A percentile compares a stretch with the other conserved stretches of the same genome.
Conservation (phyloP, 2,113 vertebrate genomes). For the Gambusia holbrooki region DNA sequence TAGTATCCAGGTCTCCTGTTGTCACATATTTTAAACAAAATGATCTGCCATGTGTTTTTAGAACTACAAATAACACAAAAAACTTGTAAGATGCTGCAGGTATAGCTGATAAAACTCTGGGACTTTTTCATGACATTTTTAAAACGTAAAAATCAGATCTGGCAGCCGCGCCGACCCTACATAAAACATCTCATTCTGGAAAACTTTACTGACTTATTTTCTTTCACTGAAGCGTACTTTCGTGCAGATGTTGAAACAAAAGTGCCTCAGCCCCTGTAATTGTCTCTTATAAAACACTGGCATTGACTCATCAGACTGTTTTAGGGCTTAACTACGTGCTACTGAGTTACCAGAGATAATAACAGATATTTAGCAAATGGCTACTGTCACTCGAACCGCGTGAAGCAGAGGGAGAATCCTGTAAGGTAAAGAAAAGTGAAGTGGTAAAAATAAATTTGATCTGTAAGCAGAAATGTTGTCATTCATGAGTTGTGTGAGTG, state of each 20-base stretch:
- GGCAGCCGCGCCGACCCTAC: not conserved
- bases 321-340: constrained; percentile 68
- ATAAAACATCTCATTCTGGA: not conserved
- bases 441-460: not conserved
- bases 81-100: too few relatives aligned
- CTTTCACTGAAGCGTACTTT: constrained; percentile 30
- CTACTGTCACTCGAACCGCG: constrained; percentile 25
- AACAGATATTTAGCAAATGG: constrained; percentile 62
- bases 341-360: constrained; percentile 50
- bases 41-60: too few relatives aligned
- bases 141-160: not conserved
- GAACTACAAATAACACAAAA: too few relatives aligned
- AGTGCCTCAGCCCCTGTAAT: constrained; percentile 65
- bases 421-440: not conserved
- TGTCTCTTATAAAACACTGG: constrained; percentile 61
- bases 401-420: not conserved
- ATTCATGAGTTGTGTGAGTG: constrained; percentile 23
- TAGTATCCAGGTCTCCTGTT: too few relatives aligned
- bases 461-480: constrained; percentile 24
- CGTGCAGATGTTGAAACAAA: constrained; percentile 66
- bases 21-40: too few relatives aligned
- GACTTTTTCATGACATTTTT: not conserved
- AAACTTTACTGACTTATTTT: not conserved
- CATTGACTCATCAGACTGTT: constrained; percentile 54
- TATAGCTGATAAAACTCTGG: too few relatives aligned